Evolutionary conservation across 2,113 vertebrate genomes (phyloP).

Genomic region (Ictalurus punctatus): DNA sequence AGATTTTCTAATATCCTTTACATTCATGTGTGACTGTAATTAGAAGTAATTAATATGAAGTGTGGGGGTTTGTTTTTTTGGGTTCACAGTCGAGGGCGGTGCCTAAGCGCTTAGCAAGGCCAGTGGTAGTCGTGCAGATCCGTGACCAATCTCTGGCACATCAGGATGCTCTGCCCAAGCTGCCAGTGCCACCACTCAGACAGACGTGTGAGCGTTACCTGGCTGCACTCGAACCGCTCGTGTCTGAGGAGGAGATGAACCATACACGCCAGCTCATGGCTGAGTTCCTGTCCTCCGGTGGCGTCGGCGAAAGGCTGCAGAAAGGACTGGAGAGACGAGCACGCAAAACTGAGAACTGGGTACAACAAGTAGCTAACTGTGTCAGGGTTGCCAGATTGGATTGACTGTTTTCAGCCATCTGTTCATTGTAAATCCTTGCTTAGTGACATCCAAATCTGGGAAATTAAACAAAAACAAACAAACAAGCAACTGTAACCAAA

Average conservation of each 20-base stretch:
- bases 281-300: constrained; percentile 80
- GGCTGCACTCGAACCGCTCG: constrained; percentile 81
- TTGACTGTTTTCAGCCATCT: neutral
- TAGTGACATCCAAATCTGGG: neutral
- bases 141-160: constrained; percentile 76
- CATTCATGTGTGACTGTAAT: neutral
- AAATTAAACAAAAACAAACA: neutral
- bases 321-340: constrained; percentile 87
- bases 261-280: constrained; percentile 81
- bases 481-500: neutral
- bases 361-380: constrained; percentile 13
- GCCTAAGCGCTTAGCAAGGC: constrained; percentile 76
- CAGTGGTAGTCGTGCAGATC: constrained; percentile 68
- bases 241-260: constrained; percentile 85
- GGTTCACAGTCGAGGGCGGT: constrained; percentile 71
- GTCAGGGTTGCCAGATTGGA: neutral
- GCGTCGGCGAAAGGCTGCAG: constrained; percentile 91
- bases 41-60: neutral
- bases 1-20: neutral
- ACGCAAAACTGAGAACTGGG: constrained; percentile 92
- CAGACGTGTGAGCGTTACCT: constrained; percentile 90
- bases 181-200: constrained; percentile 78
- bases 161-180: constrained; percentile 74
- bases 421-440: neutral
- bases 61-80: neutral